A percentile compares a stretch with the other conserved stretches of the same genome.
Conservation (phyloP, 2,113 vertebrate species). For the Periophthalmodon schlosseri region DNA sequence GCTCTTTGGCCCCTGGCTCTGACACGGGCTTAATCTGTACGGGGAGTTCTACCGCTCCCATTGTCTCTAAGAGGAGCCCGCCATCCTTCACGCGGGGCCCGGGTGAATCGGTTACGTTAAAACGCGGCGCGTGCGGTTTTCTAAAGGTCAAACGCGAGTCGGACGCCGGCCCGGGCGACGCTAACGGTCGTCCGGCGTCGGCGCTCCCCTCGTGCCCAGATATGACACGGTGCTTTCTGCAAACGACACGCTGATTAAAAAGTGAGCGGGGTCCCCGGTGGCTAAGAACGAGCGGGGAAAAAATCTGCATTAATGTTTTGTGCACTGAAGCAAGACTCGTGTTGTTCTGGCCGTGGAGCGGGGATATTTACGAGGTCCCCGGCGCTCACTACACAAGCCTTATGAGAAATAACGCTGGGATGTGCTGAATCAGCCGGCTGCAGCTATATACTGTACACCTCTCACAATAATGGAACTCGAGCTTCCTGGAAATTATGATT, state of each 20-base stretch:
- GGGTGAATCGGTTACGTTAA: slow-evolving; percentile 28
- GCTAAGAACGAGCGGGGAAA: neutral
- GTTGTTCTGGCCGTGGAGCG: slow-evolving; percentile 54
- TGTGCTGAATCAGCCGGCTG: slow-evolving; percentile 66
- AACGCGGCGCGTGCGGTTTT: slow-evolving; percentile 33
- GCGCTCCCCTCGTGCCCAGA: neutral
- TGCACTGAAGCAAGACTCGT: slow-evolving; percentile 32
- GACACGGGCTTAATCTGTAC: slow-evolving; percentile 54
- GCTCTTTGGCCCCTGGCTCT: slow-evolving; percentile 45
- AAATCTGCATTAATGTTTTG: slow-evolving; percentile 44
- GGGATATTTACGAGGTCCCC: slow-evolving; percentile 64
- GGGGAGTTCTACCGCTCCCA: slow-evolving; percentile 26
- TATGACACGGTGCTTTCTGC: slow-evolving; percentile 3
- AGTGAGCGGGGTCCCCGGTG: slow-evolving; percentile 16
- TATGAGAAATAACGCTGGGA: slow-evolving; percentile 63
- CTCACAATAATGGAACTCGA: slow-evolving; percentile 47
- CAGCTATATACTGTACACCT: slow-evolving; percentile 33
- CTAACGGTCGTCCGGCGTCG: slow-evolving; percentile 29
- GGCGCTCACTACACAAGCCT: slow-evolving; percentile 34
- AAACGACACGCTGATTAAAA: slow-evolving; percentile 44
- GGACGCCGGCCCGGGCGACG: slow-evolving; percentile 14
- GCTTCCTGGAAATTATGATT: slow-evolving; percentile 59
- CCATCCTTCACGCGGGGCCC: neutral
- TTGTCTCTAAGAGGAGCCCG: slow-evolving; percentile 27
- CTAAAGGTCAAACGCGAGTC: slow-evolving; percentile 45